Base-by-base conservation (phyloP, 2,113 vertebrate genomes). In the Psephotus haematonotus region DNA sequence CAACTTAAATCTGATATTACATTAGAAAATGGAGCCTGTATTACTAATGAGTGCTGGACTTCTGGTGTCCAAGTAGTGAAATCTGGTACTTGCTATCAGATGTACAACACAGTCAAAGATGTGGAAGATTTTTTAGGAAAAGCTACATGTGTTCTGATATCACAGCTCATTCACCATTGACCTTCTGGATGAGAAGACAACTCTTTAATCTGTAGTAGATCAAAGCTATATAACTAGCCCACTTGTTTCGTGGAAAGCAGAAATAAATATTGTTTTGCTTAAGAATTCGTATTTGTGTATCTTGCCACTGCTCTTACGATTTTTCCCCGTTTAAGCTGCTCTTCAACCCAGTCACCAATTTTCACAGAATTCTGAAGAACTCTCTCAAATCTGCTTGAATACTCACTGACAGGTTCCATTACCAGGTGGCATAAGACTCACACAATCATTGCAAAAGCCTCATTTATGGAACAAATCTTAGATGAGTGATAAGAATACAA, bases 131-230 rank as follows among this genome's bases (percentile, higher is more conserved):
- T 90, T 65, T 69, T 76, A 78, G 50, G 76, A 88, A 72, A 91
- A 62, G 37, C 24, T 77, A 70, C 6, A 53, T 18, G 23, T 7
- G 0, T 70, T 57, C 39, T 39, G 25, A 24, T 27, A 77, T 4
- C 37, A 90, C 27, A 60, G 10, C 8, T 81, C 64, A 65, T 88
- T 92, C 47, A 93, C 76, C 83, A 67, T 12, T 95, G 95, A 93
- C 92, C 80, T 96, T 97, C 96, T 95, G 96, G 96, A 97, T 88
- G 86, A 96, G 65, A 95, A 92, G 76, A 94, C 31, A 16, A 82
- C 17, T 20, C 71, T 63, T 62, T 44, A 74, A 70, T 41, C 57
- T 63, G 57, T 89, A 71, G 57, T 84, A 71, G 41, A 92, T 86
- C 33, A 74, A 57, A 83, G 31, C 33, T 37, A 22, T 33, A 43